phyloP scores from a whole-genome alignment of 2,888 invertebrate genomes.

The Oscheius sp. region DNA sequence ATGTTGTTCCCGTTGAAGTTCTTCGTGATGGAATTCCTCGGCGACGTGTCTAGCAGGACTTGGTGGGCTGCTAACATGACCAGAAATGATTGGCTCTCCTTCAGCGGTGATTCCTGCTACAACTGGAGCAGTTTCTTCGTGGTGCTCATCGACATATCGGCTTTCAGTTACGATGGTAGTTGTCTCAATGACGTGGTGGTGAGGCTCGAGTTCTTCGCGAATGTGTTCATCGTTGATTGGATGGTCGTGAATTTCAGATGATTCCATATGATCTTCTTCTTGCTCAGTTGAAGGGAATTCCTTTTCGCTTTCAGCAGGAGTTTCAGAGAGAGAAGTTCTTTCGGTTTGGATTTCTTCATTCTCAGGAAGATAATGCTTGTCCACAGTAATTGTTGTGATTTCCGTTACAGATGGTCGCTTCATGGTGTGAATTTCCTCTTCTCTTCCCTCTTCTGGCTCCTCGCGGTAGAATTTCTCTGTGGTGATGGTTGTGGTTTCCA shows the following conservation, averaged over 20 bases:
- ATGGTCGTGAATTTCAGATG: neutral
- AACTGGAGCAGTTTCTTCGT: constrained; percentile 13
- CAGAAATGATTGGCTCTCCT: constrained; percentile 9
- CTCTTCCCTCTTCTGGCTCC: neutral
- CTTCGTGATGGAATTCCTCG: neutral
- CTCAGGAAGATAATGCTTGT: no score
- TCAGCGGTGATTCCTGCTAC: constrained; percentile 12
- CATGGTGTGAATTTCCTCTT: neutral
- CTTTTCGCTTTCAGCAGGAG: neutral
- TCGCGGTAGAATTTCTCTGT: constrained; percentile 6
- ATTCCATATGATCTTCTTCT: neutral
- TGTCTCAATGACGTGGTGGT: neutral
- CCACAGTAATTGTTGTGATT: neutral
- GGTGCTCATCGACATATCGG: neutral
- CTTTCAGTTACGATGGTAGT: constrained; percentile 5
- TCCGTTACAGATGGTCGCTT: neutral
- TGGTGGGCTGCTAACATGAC: constrained; percentile 2
- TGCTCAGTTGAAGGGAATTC: neutral
- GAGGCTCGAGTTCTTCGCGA: neutral
- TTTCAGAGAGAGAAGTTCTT: neutral
- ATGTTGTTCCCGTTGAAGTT: neutral
- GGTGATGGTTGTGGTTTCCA: constrained; percentile 21
- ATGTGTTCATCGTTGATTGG: neutral
- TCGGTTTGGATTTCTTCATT: constrained; percentile 7
- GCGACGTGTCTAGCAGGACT: constrained; percentile 2